These are phyloP conservation scores for Poecilia wingei DNA, from an alignment of 2,797 vertebrate species.

Conservation along the genomic window DNA sequence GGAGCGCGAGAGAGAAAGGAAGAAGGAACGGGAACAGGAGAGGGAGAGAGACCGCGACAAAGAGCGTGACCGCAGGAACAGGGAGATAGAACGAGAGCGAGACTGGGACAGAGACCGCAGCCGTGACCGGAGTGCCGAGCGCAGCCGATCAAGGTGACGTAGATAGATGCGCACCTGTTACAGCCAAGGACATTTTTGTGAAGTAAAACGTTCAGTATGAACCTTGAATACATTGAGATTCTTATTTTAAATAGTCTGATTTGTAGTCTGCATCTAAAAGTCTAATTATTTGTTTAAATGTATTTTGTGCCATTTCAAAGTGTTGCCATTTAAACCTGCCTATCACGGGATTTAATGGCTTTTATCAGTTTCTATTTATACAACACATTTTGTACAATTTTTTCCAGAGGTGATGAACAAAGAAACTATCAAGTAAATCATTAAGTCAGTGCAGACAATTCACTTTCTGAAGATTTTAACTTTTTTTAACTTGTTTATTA, in stretches of 20 bases:
- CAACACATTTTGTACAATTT: neutral
- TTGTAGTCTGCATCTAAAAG: neutral
- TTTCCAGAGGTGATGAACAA: neutral
- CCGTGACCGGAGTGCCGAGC: constrained; percentile 76
- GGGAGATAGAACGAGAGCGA: constrained; percentile 74
- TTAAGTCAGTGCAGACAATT: neutral
- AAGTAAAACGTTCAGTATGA: neutral
- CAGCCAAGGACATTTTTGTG: neutral
- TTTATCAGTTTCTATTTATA: neutral
- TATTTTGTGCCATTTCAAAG: neutral
- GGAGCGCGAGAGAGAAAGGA: constrained; percentile 85
- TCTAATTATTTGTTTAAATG: neutral
- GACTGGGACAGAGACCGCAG: constrained; percentile 81
- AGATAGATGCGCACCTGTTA: neutral
- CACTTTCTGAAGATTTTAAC: neutral
- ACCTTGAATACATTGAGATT: neutral
- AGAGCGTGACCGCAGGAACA: constrained; percentile 81
- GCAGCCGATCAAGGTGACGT: constrained; percentile 90
- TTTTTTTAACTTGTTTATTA: neutral
- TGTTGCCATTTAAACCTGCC: neutral
- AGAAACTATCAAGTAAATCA: neutral
- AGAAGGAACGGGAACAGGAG: constrained; percentile 85
- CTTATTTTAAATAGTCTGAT: neutral
- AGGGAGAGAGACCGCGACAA: constrained; percentile 82
- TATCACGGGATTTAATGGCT: neutral